Conservation (phyloP, 2,113 vertebrate species). For the Cariama cristata region DNA sequence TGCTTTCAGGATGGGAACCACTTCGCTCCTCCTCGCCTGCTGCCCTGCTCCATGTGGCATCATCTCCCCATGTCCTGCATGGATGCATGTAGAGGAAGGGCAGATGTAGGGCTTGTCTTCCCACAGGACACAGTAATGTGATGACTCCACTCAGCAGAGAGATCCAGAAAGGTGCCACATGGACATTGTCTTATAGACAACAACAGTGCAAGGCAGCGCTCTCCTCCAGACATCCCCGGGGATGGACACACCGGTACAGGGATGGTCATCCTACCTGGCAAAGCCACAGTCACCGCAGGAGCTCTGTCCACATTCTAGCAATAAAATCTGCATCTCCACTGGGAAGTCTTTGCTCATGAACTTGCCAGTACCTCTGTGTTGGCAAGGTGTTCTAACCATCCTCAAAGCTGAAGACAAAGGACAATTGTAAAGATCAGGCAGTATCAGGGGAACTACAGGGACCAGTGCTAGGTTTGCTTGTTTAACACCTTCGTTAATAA, state of each 20-base stretch:
- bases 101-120: background rate
- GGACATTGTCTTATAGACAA: background rate
- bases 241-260: background rate
- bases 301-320: background rate
- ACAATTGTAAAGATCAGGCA: background rate
- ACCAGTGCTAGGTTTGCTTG: background rate
- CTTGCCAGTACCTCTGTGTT: background rate
- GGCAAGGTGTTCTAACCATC: background rate
- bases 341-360: background rate
- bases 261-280: background rate
- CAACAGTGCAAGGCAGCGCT: background rate
- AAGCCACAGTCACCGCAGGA: background rate
- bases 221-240: background rate
- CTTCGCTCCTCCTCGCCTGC: accelerated
- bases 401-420: background rate
- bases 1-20: background rate
- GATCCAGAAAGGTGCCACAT: background rate
- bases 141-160: background rate
- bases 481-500: slow-evolving; percentile 23
- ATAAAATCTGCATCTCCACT: background rate
- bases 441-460: background rate
- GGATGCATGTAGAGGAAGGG: background rate
- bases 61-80: background rate
- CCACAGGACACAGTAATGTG: background rate
- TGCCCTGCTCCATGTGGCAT: accelerated